Evolutionary conservation across 2,797 vertebrate genomes (phyloP), one percentile per base, ranked within the genome.

Genomic region (Rousettus madagascariensis): DNA sequence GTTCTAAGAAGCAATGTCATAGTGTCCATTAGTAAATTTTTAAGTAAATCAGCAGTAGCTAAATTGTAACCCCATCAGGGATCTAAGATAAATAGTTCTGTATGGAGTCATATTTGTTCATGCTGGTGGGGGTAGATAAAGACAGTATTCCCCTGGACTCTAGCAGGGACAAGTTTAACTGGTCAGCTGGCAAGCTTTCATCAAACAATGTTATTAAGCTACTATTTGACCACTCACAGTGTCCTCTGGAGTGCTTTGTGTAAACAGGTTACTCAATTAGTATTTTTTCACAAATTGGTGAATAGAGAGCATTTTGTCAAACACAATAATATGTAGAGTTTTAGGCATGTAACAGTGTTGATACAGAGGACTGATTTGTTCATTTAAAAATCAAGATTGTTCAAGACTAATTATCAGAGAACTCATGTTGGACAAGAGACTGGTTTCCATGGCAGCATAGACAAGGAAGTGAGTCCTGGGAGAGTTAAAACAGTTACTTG

Each of bases 371-470:
- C 66, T 72, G 80, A 94, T 95, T 94, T 95, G 71, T 96, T 96
- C 91, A 53, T 82, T 97, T 96, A 95, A 95, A 96, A 96, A 95
- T 95, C 78, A 97, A 86, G 85, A 79, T 92, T 97, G 82, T 97
- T 97, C 94, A 96, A 97, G 86, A 96, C 95, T 97, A 95, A 96
- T 97, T 97, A 96, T 95, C 5, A 0, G 92, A 94, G 90, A 96
- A 97, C 69, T 97, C 3, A 3, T 78, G 84, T 96, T 94, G 95
- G 96, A 95, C 96, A 97, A 91, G 95, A 96, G 83, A 80, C 57
- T 89, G 61, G 96, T 97, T 96, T 95, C 95, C 95, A 97, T 96
- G 95, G 92, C 88, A 97, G 95, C 96, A 74, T 88, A 97, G 94
- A 97, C 66, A 91, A 94, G 68, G 28, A 95, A 96, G 87, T 86